These are phyloP conservation scores for Gallinago paraguaiae DNA, from an alignment of 2,113 vertebrate species.

Conservation along the genomic window DNA sequence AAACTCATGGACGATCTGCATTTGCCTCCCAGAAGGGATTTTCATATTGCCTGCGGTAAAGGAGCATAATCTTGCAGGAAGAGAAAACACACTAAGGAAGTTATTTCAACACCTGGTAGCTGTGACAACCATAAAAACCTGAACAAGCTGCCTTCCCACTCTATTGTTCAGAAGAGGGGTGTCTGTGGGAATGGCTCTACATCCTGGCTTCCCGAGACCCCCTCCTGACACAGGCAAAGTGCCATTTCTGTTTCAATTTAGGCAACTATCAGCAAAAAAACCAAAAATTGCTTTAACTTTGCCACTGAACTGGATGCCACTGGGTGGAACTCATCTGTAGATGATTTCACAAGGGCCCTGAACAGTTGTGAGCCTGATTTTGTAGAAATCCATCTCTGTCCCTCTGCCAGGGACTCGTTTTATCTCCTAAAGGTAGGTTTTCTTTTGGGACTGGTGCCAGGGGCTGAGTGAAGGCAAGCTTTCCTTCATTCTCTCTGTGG, in stretches of 20 bases:
- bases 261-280: neutral
- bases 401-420: neutral
- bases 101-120: neutral
- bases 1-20: neutral
- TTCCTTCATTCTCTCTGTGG: neutral
- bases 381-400: neutral
- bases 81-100: neutral
- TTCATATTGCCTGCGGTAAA: neutral
- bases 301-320: neutral
- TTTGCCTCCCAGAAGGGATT: neutral
- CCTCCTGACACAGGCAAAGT: neutral
- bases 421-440: neutral
- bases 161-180: neutral
- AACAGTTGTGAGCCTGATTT: accelerated
- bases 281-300: accelerated
- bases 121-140: neutral
- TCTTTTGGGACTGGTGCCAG: neutral
- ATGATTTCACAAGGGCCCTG: neutral
- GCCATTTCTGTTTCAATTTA: neutral
- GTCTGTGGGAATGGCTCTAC: neutral
- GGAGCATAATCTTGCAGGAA: neutral
- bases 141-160: neutral
- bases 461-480: neutral
- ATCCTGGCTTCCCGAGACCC: neutral
- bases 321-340: neutral